A percentile compares a stretch with the other conserved stretches of the same genome.
Evolutionary conservation across 2,797 vertebrate genomes (phyloP).

Genomic region (Tangara arthus): DNA sequence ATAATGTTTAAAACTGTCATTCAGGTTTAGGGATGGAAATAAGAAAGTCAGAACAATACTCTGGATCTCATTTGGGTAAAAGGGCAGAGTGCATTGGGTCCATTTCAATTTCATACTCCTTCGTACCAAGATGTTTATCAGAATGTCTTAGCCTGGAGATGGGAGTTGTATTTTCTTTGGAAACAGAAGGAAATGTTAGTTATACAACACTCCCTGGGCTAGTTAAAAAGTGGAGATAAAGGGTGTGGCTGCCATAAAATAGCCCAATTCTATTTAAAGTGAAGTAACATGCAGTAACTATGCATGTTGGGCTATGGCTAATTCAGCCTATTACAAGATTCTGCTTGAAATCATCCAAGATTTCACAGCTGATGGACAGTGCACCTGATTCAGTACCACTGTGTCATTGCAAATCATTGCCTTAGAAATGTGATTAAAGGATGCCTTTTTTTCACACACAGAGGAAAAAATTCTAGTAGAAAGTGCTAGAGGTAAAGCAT

Average conservation of each 20-base stretch:
- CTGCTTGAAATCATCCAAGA: neutral
- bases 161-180: neutral
- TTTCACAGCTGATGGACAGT: conserved; percentile 21
- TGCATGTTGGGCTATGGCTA: neutral
- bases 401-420: neutral
- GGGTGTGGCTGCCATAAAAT: neutral
- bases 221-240: neutral
- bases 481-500: neutral
- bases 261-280: neutral
- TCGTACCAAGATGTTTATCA: neutral
- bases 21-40: neutral
- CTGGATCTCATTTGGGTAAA: neutral
- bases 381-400: neutral
- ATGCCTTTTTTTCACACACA: neutral
- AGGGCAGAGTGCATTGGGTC: neutral
- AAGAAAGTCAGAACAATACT: neutral
- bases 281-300: neutral
- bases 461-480: neutral
- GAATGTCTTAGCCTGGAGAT: neutral
- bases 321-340: neutral
- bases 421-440: neutral
- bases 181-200: neutral
- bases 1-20: neutral
- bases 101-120: neutral
- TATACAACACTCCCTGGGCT: neutral